A percentile compares a stretch with the other conserved stretches of the same genome.
phyloP scores from a whole-genome alignment of 2,797 vertebrate genomes.

The Scarus forsteni region DNA sequence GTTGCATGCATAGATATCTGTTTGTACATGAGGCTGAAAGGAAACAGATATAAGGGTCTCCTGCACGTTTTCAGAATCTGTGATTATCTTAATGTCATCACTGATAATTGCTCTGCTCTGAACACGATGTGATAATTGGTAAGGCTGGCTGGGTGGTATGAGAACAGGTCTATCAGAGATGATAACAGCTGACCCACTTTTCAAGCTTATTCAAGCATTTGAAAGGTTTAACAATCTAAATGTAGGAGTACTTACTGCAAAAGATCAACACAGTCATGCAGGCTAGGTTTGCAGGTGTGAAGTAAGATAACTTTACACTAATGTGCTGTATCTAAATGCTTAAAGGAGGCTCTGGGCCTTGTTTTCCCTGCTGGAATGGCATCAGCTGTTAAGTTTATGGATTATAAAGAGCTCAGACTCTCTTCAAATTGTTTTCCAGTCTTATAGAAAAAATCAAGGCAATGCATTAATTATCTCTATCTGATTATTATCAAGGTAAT shows the following conservation, averaged over 20 bases:
- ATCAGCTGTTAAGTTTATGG: too few species aligned
- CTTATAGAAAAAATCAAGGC: too few species aligned
- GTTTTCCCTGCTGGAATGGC: slow-evolving; percentile 5
- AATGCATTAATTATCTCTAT: too few species aligned
- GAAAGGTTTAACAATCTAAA: slow-evolving; percentile 3
- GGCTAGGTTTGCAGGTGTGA: background rate
- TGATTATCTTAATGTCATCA: slow-evolving; percentile 66
- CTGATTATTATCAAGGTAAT: too few species aligned
- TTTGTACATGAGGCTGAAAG: slow-evolving; percentile 59
- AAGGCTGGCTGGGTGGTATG: slow-evolving; percentile 69
- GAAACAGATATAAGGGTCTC: slow-evolving; percentile 49
- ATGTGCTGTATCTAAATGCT: too few species aligned
- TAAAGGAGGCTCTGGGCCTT: background rate
- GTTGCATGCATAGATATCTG: slow-evolving; percentile 67
- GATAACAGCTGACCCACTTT: slow-evolving; percentile 31
- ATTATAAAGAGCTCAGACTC: too few species aligned
- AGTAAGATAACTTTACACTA: too few species aligned
- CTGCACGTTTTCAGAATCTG: slow-evolving; percentile 56
- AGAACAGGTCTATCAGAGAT: slow-evolving; percentile 43
- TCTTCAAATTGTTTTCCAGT: too few species aligned
- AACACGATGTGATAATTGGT: slow-evolving; percentile 71
- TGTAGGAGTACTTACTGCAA: slow-evolving; percentile 19
- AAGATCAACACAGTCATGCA: slow-evolving; percentile 19
- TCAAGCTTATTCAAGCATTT: slow-evolving; percentile 19
- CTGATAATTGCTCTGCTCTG: slow-evolving; percentile 61